Evolutionary conservation across 2,888 invertebrate genomes (phyloP), one percentile per base, ranked within the genome.

Genomic region (Diabrotica balteata): DNA sequence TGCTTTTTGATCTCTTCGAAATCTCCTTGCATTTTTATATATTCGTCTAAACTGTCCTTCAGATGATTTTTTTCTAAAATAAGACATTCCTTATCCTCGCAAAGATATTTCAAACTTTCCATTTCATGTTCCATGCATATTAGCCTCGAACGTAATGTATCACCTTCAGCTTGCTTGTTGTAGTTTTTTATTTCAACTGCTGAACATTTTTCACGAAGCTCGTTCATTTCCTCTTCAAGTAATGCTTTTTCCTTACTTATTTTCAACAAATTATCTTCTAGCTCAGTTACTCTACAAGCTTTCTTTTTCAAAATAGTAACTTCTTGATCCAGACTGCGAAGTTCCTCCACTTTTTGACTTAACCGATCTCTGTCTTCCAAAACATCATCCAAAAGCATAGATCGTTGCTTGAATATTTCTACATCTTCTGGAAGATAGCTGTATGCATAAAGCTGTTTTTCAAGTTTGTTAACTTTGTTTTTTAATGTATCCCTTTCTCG

Each of bases 11-110:
- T 73, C 52, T 80, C 73, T 55, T 80, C 79, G 59, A 79, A 81
- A 67, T 83, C 81, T 9, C 73, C 68, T 69, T 82, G 82, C 68
- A 82, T 74, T 7, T 75, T 72, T 2, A 75, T 59, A 42, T 81
- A 57, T 68, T 83, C 81, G 22, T 79, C 75, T 7, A 79, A 46
- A 59, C 70, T 72, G 42, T 58, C 63, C 63, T 75, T 73, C 53
- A 79, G 69, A 53, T 80, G 75, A 68, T 83, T 81, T 42, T 81
- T 73, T 76, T 84, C 84, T 32, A 79, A 73, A 68, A 77, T 73
- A 61, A 83, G 64, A 9, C 81, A 68, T 57, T 84, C 83, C 8
- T 79, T 77, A 62, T 78, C 77, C 45, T 75, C 74, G 51, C 73
- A 75, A 6, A 74, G 49, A 50, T 71, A 76, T 61, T 76, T 75